phyloP scores from a whole-genome alignment of 2,888 invertebrate genomes.

The Lycophotia porphyrea region DNA sequence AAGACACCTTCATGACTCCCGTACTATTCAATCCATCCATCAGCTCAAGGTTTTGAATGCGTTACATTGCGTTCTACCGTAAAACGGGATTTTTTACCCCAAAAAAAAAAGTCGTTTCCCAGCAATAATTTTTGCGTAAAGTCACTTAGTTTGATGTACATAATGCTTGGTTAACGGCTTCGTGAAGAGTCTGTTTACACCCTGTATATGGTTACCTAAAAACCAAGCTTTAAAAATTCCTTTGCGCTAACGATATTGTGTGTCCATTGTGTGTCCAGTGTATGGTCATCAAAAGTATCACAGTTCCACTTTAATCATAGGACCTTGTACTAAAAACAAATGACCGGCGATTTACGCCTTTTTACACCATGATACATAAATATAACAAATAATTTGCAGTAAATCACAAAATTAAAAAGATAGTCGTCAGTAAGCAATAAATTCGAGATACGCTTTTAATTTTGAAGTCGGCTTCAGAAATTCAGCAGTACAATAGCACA shows the following conservation, averaged over 20 bases:
- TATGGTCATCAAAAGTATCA: background rate
- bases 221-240: background rate
- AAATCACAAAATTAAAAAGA: constrained; percentile 22
- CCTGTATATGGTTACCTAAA: background rate
- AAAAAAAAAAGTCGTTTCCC: no score
- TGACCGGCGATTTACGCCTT: background rate
- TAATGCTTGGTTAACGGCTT: no score
- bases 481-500: constrained; percentile 42
- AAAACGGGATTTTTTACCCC: no score
- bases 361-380: background rate
- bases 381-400: constrained; percentile 5
- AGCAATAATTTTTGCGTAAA: no score
- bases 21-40: no score
- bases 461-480: constrained; percentile 39
- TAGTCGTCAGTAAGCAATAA: constrained; percentile 22
- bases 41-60: no score
- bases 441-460: constrained; percentile 29
- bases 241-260: background rate
- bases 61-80: no score
- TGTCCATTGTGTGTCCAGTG: no score
- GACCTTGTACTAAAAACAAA: background rate
- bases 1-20: no score
- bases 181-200: no score
- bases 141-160: no score
- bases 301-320: background rate